These are phyloP conservation scores for Larimichthys crocea DNA, from an alignment of 2,113 vertebrate species.

Conservation along the genomic window DNA sequence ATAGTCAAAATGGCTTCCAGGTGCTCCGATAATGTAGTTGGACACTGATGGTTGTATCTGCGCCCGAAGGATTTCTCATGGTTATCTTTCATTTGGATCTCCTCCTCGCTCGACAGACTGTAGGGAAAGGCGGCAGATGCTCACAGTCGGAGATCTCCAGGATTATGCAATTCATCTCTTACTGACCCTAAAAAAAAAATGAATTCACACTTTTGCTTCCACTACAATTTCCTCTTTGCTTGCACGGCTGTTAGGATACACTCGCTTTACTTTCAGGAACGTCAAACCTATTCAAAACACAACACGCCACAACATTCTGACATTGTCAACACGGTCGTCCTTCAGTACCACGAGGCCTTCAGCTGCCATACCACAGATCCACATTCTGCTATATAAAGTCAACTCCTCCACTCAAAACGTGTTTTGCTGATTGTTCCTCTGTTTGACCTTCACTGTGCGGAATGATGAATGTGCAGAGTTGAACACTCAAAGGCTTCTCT, in stretches of 20 bases:
- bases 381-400: not conserved
- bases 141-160: not conserved
- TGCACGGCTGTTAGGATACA: conserved; percentile 6
- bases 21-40: conserved; percentile 31
- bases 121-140: conserved; percentile 25
- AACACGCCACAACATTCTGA: not conserved
- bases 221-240: not conserved
- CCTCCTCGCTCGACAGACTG: not conserved
- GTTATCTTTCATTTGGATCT: conserved; percentile 15
- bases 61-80: not conserved
- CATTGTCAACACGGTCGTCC: not conserved
- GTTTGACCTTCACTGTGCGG: not conserved
- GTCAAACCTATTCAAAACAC: not conserved
- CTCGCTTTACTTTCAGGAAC: conserved; percentile 6
- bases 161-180: conserved; percentile 3
- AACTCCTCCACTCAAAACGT: not conserved
- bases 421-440: not conserved
- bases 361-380: not conserved
- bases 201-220: conserved; percentile 2
- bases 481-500: not conserved
- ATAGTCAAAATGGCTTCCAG: conserved; percentile 70
- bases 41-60: conserved; percentile 17
- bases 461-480: not conserved
- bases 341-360: not conserved
- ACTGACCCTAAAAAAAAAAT: conserved; percentile 13